phyloP scores from a whole-genome alignment of 2,888 invertebrate genomes.

The Pterobdella sp. region DNA sequence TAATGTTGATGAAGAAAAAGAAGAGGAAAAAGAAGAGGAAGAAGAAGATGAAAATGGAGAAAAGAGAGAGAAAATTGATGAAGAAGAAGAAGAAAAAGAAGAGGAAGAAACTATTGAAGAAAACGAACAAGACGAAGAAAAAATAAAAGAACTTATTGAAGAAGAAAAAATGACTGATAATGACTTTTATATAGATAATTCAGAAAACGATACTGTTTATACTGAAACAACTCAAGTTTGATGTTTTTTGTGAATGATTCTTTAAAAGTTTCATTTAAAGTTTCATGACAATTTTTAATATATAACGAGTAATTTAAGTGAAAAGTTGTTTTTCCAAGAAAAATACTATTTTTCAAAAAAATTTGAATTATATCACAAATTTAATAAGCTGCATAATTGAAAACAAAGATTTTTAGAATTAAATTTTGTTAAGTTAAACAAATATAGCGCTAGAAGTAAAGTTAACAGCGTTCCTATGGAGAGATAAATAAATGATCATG shows the following conservation, averaged over 20 bases:
- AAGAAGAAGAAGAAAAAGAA: not conserved
- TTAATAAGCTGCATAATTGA: not conserved
- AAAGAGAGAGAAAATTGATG: not conserved
- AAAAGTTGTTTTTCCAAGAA: no score
- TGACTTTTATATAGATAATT: no score
- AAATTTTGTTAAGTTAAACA: not conserved
- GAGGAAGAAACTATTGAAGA: not conserved
- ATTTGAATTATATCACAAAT: not conserved
- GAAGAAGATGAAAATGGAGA: constrained; percentile 6
- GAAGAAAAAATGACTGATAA: not conserved
- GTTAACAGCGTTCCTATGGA: constrained; percentile 6
- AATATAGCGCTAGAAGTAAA: not conserved
- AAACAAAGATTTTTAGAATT: not conserved
- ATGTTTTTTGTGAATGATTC: no score
- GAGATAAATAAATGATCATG: constrained; percentile 11
- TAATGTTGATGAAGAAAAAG: not conserved
- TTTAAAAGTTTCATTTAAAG: no score
- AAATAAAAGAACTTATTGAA: not conserved
- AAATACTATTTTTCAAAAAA: no score
- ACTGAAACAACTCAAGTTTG: no score
- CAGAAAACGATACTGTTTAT: no score
- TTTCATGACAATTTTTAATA: no score
- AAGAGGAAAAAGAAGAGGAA: constrained; percentile 14
- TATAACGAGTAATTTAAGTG: no score
- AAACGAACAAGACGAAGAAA: not conserved